Evolutionary conservation across 2,888 invertebrate genomes (phyloP).

Genomic region (Strigamia maritima): DNA sequence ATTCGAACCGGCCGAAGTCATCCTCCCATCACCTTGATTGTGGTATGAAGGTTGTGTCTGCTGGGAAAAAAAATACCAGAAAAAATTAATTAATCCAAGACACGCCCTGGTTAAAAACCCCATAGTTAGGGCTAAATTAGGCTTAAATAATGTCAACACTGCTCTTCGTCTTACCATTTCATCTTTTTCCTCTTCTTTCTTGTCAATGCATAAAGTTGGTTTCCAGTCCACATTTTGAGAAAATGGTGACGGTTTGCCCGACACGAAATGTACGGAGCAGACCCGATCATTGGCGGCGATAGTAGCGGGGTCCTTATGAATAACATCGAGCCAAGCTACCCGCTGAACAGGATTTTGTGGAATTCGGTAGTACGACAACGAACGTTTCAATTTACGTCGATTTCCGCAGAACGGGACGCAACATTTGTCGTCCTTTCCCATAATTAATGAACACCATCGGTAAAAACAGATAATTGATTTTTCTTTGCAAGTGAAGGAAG

Average conservation of each 20-base stretch:
- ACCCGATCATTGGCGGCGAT: slow-evolving; percentile 36
- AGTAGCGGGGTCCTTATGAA: slow-evolving; percentile 34
- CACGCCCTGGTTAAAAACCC: no score
- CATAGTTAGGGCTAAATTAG: no score
- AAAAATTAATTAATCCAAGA: no score
- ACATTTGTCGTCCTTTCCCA: slow-evolving; percentile 37
- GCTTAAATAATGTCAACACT: no score
- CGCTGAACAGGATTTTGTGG: slow-evolving; percentile 37
- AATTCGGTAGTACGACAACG: slow-evolving; percentile 36
- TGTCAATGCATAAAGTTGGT: slow-evolving; percentile 25
- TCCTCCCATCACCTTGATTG: no score
- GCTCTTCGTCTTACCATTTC: not conserved
- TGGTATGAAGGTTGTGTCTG: no score
- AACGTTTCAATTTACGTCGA: slow-evolving; percentile 37
- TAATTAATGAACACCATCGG: not conserved
- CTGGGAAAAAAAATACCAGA: no score
- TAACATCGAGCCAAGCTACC: slow-evolving; percentile 34
- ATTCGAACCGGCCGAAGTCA: no score
- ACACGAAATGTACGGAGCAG: slow-evolving; percentile 35
- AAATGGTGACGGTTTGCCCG: slow-evolving; percentile 35
- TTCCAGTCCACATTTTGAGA: slow-evolving; percentile 38
- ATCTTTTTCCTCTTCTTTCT: slow-evolving; percentile 8
- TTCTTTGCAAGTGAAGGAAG: not conserved
- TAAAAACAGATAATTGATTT: not conserved
- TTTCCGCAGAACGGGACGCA: slow-evolving; percentile 38